A percentile compares a stretch with the other conserved stretches of the same genome.
These are phyloP conservation scores for Glaucopsyche alexis DNA, from an alignment of 2,888 invertebrate species.

Conservation along the genomic window DNA sequence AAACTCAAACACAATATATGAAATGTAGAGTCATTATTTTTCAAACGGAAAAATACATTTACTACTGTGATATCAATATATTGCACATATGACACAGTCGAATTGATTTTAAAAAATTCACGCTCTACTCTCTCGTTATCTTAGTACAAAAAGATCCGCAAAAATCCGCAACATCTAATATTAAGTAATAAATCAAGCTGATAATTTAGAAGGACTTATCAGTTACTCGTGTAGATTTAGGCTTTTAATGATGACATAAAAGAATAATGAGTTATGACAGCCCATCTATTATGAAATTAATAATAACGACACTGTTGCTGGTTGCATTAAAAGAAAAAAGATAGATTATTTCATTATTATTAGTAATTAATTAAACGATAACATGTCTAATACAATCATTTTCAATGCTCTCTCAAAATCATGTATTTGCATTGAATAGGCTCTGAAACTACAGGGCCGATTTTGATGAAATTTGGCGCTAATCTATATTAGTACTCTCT, in stretches of 20 bases:
- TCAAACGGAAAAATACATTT: neutral
- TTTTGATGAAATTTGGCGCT: too few relatives aligned
- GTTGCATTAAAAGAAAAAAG: neutral
- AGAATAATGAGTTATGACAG: slow-evolving; percentile 9
- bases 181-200: neutral
- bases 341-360: too few relatives aligned
- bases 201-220: neutral
- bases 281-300: neutral
- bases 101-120: neutral
- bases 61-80: neutral
- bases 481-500: too few relatives aligned
- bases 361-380: too few relatives aligned
- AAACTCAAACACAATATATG: too few relatives aligned
- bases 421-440: too few relatives aligned
- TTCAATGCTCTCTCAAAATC: too few relatives aligned
- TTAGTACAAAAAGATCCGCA: neutral
- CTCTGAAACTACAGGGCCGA: too few relatives aligned
- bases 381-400: too few relatives aligned
- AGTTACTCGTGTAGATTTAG: neutral
- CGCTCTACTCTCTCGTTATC: neutral
- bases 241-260: neutral
- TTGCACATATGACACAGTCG: neutral
- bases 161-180: neutral
- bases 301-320: neutral
- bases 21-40: too few relatives aligned